A percentile compares a stretch with the other conserved stretches of the same genome.
These are phyloP conservation scores for Echiichthys vipera DNA, from an alignment of 2,797 vertebrate species.

Conservation along the genomic window DNA sequence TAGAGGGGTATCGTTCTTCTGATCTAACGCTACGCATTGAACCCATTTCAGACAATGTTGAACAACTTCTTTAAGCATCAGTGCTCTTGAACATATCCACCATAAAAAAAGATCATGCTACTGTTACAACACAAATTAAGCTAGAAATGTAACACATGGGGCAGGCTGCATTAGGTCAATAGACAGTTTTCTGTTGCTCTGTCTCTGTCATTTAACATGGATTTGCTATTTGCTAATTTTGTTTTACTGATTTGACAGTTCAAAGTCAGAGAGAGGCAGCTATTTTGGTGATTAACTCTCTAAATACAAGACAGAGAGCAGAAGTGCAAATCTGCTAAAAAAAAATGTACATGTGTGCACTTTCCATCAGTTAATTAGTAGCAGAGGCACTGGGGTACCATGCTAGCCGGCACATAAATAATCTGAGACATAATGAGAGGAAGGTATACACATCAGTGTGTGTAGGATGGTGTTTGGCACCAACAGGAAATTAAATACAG, in stretches of 20 bases:
- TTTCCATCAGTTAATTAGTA: slow-evolving; percentile 24
- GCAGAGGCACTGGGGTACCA: not conserved
- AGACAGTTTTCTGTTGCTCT: not conserved
- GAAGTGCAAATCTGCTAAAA: slow-evolving; percentile 32
- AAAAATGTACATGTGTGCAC: slow-evolving; percentile 17
- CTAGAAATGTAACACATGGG: no score
- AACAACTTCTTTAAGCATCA: no score
- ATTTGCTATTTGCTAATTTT: not conserved
- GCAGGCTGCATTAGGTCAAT: no score
- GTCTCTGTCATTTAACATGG: not conserved
- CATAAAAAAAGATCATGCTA: no score
- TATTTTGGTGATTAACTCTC: slow-evolving; percentile 13
- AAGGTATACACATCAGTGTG: not conserved
- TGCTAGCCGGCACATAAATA: not conserved
- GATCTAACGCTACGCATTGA: no score
- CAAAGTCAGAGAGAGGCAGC: not conserved
- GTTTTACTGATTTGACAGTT: not conserved
- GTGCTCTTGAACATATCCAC: no score
- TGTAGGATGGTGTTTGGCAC: slow-evolving; percentile 12
- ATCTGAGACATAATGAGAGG: slow-evolving; percentile 13
- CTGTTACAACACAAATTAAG: no score
- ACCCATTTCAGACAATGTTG: no score
- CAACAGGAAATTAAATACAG: not conserved
- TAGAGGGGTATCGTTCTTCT: no score
- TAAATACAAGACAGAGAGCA: slow-evolving; percentile 8